Evolutionary conservation across 2,888 invertebrate genomes (phyloP).

Genomic region (Trachelus tabidus): DNA sequence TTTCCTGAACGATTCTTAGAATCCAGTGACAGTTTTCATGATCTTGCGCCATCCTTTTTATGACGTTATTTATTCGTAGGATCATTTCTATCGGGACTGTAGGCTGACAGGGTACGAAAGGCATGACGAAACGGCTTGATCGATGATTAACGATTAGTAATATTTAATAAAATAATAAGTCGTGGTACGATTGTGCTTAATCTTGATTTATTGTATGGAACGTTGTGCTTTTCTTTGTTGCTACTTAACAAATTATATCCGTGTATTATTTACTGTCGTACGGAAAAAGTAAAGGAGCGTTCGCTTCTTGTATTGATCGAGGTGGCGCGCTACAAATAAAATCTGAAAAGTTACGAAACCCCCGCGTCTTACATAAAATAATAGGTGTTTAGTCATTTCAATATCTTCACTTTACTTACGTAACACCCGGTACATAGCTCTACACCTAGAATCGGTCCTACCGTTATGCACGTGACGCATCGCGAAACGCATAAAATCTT

Average conservation of each 20-base stretch:
- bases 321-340: not conserved
- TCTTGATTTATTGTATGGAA: no score
- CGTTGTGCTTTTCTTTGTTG: no score
- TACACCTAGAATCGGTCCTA: not conserved
- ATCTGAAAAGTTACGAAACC: slow-evolving; percentile 32
- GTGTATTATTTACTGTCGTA: not conserved
- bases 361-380: slow-evolving; percentile 31
- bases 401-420: slow-evolving; percentile 21
- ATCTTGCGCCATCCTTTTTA: not conserved
- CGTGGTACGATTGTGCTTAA: not conserved
- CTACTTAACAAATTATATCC: not conserved
- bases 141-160: not conserved
- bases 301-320: slow-evolving; percentile 16
- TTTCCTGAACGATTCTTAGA: not conserved
- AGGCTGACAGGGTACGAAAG: not conserved
- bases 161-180: not conserved
- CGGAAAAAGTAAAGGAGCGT: not conserved
- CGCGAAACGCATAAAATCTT: not conserved
- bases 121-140: not conserved
- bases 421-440: slow-evolving; percentile 11
- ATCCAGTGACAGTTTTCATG: not conserved
- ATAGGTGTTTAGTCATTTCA: slow-evolving; percentile 20
- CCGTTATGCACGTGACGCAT: slow-evolving; percentile 5
- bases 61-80: not conserved
- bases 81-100: not conserved